A percentile compares a stretch with the other conserved stretches of the same genome.
Evolutionary conservation across 2,113 vertebrate species (phyloP).

Genomic region (Microcebus griseorufus): DNA sequence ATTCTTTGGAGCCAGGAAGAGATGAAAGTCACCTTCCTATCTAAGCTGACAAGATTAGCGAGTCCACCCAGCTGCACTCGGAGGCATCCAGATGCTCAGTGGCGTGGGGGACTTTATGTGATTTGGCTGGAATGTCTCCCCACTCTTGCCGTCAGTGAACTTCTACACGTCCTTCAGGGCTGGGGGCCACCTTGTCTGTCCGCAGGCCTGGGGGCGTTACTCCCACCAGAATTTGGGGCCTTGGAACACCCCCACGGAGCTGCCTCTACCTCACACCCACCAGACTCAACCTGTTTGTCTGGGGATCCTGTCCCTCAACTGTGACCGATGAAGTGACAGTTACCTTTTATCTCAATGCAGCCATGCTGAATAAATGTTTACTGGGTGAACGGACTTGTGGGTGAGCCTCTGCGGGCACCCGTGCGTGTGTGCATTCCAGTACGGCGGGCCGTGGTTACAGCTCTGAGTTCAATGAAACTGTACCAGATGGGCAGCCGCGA

Average conservation of each 20-base stretch:
- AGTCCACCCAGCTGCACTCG: neutral
- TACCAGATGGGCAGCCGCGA: neutral
- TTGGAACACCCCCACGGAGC: neutral
- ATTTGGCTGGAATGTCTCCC: neutral
- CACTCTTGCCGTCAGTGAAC: neutral
- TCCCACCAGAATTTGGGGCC: neutral
- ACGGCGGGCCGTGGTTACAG: neutral
- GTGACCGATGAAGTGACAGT: neutral
- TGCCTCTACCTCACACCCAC: neutral
- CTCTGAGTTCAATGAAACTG: neutral
- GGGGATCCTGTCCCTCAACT: neutral
- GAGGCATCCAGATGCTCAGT: neutral
- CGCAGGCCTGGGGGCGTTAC: accelerated
- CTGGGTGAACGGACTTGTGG: too few relatives aligned
- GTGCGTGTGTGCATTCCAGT: too few relatives aligned
- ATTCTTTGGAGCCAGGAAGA: neutral
- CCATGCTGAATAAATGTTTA: neutral
- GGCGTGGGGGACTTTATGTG: neutral
- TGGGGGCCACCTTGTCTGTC: neutral
- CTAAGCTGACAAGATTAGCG: neutral
- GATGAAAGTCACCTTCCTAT: conserved; percentile 45
- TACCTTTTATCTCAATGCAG: neutral
- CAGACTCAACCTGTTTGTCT: neutral
- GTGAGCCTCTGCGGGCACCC: neutral
- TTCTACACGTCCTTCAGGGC: neutral